Evolutionary conservation across 2,888 invertebrate species (phyloP).

Genomic region (Zaprionus bogoriensis): DNA sequence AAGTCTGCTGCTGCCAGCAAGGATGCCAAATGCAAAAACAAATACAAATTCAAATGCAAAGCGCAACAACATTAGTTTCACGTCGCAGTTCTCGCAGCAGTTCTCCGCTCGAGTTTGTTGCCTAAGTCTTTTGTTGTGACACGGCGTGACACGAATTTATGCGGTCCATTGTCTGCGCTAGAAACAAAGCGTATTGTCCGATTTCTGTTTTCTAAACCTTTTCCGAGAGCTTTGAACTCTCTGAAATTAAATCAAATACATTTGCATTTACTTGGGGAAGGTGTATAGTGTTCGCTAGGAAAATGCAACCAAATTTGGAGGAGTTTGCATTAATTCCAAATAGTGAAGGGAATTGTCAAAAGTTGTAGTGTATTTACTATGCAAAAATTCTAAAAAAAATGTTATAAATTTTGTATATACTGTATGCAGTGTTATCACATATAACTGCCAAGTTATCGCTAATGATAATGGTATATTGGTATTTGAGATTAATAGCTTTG

Average conservation of each 20-base stretch:
- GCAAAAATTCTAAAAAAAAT: too few relatives aligned
- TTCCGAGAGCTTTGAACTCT: slow-evolving; percentile 24
- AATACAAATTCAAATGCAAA: not conserved
- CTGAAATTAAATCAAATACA: not conserved
- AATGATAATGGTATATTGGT: too few relatives aligned
- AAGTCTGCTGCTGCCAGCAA: slow-evolving; percentile 81
- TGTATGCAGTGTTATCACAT: too few relatives aligned
- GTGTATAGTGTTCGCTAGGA: too few relatives aligned
- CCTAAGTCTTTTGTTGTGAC: slow-evolving; percentile 57
- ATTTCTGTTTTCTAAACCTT: slow-evolving; percentile 7
- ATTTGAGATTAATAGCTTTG: too few relatives aligned
- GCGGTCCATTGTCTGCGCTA: slow-evolving; percentile 14
- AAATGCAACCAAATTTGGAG: not conserved
- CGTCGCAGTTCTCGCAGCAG: not conserved
- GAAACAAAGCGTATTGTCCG: slow-evolving; percentile 10
- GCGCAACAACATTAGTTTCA: not conserved
- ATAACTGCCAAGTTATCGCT: too few relatives aligned
- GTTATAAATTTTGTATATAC: too few relatives aligned
- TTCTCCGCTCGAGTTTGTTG: slow-evolving; percentile 42
- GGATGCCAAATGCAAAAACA: not conserved
- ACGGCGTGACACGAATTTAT: not conserved
- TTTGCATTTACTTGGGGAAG: too few relatives aligned
- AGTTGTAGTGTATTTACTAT: too few relatives aligned
- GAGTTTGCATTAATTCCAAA: too few relatives aligned
- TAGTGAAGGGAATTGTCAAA: too few relatives aligned